Evolutionary conservation across 2,113 vertebrate species (phyloP), one percentile per base, ranked within the genome.

Genomic region (Oncorhynchus tshawytscha): DNA sequence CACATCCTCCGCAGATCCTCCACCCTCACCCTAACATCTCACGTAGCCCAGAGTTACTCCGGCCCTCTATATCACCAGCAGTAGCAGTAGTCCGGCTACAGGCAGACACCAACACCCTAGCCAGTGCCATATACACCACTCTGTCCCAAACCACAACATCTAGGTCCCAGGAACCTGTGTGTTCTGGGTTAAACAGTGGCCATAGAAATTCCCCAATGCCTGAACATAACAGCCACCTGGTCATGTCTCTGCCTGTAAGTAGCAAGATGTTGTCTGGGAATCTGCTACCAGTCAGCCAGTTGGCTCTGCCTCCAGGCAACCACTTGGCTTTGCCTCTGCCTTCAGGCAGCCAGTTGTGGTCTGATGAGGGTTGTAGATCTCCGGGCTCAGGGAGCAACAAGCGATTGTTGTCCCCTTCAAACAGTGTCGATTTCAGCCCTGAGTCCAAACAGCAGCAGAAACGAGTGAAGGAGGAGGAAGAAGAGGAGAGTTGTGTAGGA

Each of bases 121-220:
- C 95, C 67, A 95, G 91, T 0, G 94, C 95, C 4, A 98, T 98
- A 93, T 99, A 99, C 78, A 98, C 97, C n/a, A 97, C 95, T 0
- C 89, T 96, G 24, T 98, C 97, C 76, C 97, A 96, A 87, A 92
- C 94, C 74, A 85, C 93, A 75, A 93, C 95, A 76, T 92, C 94
- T 0, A 93, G 93, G 5, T 91, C 94, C 48, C 94, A 92, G 77
- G 90, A 90, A 74, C 94, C 82, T 83, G 85, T 85, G 76, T 93
- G 83, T 87, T 92, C 87, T 82, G 90, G 80, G 88, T 90, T 34
- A 92, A 84, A 81, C 85, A 92, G 5, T 90, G 2, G 93, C 93
- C 77, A 13, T 51, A 83, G 81, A 5, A 72, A 90, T 70, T 90
- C 92, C 69, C 93, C 92, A 51, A 62, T 88, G 24, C 82, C 92